Evolutionary conservation across 2,888 invertebrate genomes (phyloP).

Genomic region (Ctenicera cuprea): DNA sequence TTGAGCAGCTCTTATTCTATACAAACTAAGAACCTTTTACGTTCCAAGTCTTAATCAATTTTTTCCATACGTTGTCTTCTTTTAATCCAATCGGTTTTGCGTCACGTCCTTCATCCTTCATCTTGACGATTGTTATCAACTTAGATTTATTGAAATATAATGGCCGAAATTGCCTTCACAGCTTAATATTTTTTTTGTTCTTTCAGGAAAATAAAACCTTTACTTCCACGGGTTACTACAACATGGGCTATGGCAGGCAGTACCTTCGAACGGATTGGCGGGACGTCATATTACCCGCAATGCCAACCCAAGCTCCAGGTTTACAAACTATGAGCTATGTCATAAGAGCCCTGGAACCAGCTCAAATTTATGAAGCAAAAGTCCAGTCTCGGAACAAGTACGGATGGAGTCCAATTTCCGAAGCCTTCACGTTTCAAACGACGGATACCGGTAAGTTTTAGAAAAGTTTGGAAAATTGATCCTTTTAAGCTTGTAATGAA

Average conservation of each 20-base stretch:
- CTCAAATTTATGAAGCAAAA: constrained; percentile 80
- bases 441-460: constrained; percentile 77
- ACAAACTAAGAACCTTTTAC: no score
- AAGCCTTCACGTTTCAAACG: constrained; percentile 79
- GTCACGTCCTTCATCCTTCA: no score
- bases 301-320: constrained; percentile 71
- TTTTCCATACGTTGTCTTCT: no score
- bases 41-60: no score
- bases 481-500: not conserved
- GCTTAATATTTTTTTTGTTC: no score
- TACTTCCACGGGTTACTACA: constrained; percentile 63
- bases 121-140: no score
- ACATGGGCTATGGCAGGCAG: constrained; percentile 66
- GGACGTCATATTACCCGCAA: constrained; percentile 76
- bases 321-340: constrained; percentile 80
- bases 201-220: constrained; percentile 70
- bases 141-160: no score
- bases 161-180: no score
- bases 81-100: no score
- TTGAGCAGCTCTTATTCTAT: no score
- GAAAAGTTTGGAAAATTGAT: not conserved
- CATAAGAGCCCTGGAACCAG: constrained; percentile 79
- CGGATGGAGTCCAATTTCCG: constrained; percentile 80
- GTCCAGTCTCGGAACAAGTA: constrained; percentile 81
- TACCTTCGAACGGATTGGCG: constrained; percentile 75